Base-by-base conservation (phyloP, 2,888 invertebrate species). In the Diplazon laetatorius region DNA sequence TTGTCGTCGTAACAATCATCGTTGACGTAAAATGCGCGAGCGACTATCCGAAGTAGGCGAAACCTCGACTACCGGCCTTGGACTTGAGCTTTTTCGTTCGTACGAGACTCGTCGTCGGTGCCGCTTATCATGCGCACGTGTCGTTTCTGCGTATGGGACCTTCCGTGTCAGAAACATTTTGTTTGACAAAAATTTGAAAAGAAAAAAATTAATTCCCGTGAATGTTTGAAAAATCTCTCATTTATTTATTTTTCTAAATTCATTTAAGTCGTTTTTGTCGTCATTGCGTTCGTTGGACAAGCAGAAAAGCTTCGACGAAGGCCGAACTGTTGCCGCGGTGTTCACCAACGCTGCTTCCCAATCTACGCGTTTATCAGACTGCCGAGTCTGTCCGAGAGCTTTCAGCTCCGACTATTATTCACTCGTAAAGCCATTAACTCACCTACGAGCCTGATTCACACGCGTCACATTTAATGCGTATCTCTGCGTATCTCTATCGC, bases 321-420 rank as follows among this genome's bases (percentile, higher is more conserved):
- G 77, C 69, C 20, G 30, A 30, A 16, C 22, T 18, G 20, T 18
- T 16, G 63, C 63, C 25, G 35, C 18, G 10, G 57, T 22, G n/a
- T n/a, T n/a, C n/a, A n/a, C n/a, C n/a, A n/a, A n/a, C 8, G 42
- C 60, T 44, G n/a, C 62, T 42, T n/a, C n/a, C n/a, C n/a, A n/a
- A n/a, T n/a, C n/a, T n/a, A n/a, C n/a, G n/a, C n/a, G n/a, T n/a
- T n/a, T n/a, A n/a, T n/a, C n/a, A n/a, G n/a, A n/a, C n/a, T n/a
- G n/a, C n/a, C n/a, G 35, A 16, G 30, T n/a, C 14, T 6, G 14
- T 10, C 50, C 52, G 30, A 16, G 48, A 70, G 63, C 74, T 55
- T 71, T 78, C 71, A 52, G 62, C 70, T 55, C 46, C 6, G 66
- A 75, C 78, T 75, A 78, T 78, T 78, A 78, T 78, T 78, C 78